Percentiles rank a stretch among this genome's conserved stretches.
These are phyloP conservation scores for Grapholita molesta DNA, from an alignment of 1,140 invertebrate genomes.

Conservation along the genomic window DNA sequence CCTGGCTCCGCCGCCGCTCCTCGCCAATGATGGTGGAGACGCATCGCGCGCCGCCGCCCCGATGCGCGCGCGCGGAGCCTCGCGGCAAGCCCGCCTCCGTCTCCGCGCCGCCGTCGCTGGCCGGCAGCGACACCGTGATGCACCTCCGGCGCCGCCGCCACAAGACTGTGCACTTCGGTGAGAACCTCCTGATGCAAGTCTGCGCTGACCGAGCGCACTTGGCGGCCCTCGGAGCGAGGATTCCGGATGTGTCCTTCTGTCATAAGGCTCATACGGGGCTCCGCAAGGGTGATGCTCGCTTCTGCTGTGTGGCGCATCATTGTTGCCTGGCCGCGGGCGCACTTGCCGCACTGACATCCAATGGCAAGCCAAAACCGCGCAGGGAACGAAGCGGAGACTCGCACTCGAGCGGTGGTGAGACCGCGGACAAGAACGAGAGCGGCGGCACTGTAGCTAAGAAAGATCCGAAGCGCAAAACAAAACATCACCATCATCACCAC, in stretches of 20 bases:
- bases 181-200: constrained; percentile 83
- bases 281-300: constrained; percentile 63
- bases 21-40: constrained; percentile 77
- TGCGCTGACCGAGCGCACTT: constrained; percentile 80
- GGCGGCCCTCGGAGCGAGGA: constrained; percentile 66
- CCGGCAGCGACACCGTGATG: constrained; percentile 74
- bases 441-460: constrained; percentile 41
- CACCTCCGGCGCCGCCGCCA: constrained; percentile 81
- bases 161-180: constrained; percentile 87
- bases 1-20: constrained; percentile 71
- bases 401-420: constrained; percentile 70
- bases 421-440: constrained; percentile 58
- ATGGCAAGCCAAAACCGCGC: constrained; percentile 51
- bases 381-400: constrained; percentile 64
- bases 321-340: constrained; percentile 71
- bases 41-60: constrained; percentile 71
- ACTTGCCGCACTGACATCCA: constrained; percentile 56
- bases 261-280: constrained; percentile 69
- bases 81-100: constrained; percentile 63
- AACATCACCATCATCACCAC: constrained; percentile 67
- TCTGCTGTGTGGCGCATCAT: constrained; percentile 73
- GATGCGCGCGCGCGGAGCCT: constrained; percentile 67
- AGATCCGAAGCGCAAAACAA: constrained; percentile 48
- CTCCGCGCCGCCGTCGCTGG: constrained; percentile 66
- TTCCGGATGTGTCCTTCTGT: constrained; percentile 74